Conservation (phyloP, 2,113 vertebrate species). For the Alethe diademata region DNA sequence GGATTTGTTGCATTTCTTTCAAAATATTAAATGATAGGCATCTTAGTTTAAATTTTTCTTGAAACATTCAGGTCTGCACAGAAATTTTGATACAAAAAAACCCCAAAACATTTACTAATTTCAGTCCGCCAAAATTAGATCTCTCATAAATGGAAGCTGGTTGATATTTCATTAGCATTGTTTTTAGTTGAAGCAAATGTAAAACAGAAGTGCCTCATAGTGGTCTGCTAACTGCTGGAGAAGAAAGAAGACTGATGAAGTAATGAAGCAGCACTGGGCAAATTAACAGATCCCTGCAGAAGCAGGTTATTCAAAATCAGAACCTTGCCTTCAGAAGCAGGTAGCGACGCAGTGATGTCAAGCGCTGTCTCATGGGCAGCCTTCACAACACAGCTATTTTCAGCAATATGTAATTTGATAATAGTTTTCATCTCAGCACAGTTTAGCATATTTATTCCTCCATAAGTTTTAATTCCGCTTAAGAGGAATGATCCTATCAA, state of each 20-base stretch:
- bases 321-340: not conserved
- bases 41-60: not conserved
- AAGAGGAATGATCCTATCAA: conserved; percentile 47
- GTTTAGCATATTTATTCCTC: conserved; percentile 17
- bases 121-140: not conserved
- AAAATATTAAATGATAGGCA: not conserved
- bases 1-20: not conserved
- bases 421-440: not conserved
- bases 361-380: not conserved
- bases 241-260: not conserved
- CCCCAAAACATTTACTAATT: not conserved
- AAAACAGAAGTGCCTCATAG: not conserved
- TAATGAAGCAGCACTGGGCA: not conserved
- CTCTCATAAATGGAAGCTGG: not conserved
- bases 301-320: not conserved
- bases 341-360: not conserved
- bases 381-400: not conserved
- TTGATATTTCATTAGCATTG: not conserved
- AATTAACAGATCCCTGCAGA: not conserved
- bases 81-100: not conserved
- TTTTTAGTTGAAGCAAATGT: not conserved
- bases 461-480: conserved; percentile 8
- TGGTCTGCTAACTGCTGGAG: not conserved
- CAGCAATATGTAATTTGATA: not conserved
- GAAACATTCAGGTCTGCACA: not conserved